Evolutionary conservation across 1,140 invertebrate genomes (phyloP).

Genomic region (Subanguina moxae): DNA sequence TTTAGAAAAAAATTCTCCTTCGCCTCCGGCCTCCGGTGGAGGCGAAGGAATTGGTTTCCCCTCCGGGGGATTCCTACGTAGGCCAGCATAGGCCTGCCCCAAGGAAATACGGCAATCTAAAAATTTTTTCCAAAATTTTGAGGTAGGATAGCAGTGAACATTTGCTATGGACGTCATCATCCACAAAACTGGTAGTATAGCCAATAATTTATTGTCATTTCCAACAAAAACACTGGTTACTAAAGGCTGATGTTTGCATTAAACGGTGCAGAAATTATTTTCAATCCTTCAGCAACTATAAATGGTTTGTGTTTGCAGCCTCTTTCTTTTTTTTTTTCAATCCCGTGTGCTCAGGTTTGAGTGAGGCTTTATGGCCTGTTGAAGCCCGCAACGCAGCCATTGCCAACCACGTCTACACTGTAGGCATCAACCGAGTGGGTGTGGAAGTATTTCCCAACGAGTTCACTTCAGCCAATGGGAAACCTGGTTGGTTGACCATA

Average conservation of each 20-base stretch:
- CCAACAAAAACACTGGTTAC: background rate
- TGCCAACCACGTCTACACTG: slow-evolving; percentile 88
- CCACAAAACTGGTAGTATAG: slow-evolving; percentile 82
- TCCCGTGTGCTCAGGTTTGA: no score
- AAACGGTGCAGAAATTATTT: slow-evolving; percentile 96
- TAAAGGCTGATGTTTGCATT: slow-evolving; percentile 86
- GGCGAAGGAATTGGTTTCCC: no score
- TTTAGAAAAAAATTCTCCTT: no score
- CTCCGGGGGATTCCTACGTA: no score
- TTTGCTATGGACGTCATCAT: slow-evolving; percentile 96
- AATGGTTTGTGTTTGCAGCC: no score
- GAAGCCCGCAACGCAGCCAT: slow-evolving; percentile 94
- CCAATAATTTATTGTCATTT: background rate
- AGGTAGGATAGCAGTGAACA: slow-evolving; percentile 87
- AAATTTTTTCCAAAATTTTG: no score
- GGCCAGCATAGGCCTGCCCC: no score
- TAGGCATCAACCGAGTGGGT: slow-evolving; percentile 93
- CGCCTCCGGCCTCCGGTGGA: no score
- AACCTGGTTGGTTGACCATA: no score
- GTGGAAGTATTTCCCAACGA: slow-evolving; percentile 80
- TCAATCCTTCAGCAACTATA: slow-evolving; percentile 94
- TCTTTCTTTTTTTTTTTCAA: no score
- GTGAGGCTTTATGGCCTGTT: background rate
- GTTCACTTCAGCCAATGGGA: slow-evolving; percentile 89
- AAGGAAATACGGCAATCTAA: no score